Evolutionary conservation across 2,797 vertebrate species (phyloP).

Genomic region (Leptatherina wallacei): DNA sequence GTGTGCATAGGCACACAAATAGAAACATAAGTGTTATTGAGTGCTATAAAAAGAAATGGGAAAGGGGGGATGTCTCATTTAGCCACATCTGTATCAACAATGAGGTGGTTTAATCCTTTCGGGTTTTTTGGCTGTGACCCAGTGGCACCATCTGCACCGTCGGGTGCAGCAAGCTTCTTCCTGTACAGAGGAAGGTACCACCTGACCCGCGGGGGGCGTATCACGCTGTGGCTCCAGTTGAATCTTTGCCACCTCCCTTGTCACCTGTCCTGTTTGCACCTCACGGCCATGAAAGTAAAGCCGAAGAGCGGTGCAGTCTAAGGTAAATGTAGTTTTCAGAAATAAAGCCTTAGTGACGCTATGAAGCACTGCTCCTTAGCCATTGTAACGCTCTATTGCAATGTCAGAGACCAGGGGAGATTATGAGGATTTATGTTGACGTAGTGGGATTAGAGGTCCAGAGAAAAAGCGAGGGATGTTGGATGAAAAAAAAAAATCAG

Average conservation of each 20-base stretch:
- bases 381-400: constrained; percentile 2
- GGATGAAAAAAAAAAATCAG: constrained; percentile 14
- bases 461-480: constrained; percentile 24
- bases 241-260: constrained; percentile 50
- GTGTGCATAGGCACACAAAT: constrained; percentile 8
- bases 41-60: neutral
- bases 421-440: constrained; percentile 73
- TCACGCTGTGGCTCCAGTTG: neutral
- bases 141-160: constrained; percentile 8
- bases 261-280: constrained; percentile 43
- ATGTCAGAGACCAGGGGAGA: constrained; percentile 44
- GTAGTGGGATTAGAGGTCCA: constrained; percentile 64
- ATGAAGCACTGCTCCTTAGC: neutral
- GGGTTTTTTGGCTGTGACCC: neutral
- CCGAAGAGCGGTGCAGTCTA: constrained; percentile 22
- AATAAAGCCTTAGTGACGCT: constrained; percentile 1
- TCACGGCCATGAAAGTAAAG: constrained; percentile 28
- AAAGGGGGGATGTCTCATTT: neutral
- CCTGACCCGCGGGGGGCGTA: constrained; percentile 54
- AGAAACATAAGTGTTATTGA: constrained; percentile 1
- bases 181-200: constrained; percentile 22
- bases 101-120: neutral
- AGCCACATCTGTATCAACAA: neutral
- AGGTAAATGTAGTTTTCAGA: constrained; percentile 53
- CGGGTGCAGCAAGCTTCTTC: constrained; percentile 12